These are phyloP conservation scores for Tiphia femorata DNA, from an alignment of 2,888 invertebrate genomes.

Conservation along the genomic window DNA sequence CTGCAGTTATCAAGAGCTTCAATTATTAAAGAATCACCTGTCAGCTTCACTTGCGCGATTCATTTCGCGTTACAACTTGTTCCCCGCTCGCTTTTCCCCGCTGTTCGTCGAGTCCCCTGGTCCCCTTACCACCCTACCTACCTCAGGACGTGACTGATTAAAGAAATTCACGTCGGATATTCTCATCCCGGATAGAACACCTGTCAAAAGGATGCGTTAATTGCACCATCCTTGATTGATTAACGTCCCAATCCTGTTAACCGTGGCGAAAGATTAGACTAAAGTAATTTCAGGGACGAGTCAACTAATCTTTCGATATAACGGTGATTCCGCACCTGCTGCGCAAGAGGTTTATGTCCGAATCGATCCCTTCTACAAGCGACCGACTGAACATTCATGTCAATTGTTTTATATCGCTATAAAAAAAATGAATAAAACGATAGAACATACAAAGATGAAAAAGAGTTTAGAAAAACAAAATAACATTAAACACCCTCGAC, in stretches of 20 bases:
- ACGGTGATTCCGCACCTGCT: too few relatives aligned
- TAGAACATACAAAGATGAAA: too few relatives aligned
- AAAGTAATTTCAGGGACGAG: background rate
- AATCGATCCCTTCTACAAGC: too few relatives aligned
- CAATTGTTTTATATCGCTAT: too few relatives aligned
- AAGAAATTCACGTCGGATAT: constrained; percentile 59
- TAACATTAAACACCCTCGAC: too few relatives aligned
- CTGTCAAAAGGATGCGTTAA: constrained; percentile 61
- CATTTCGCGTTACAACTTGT: constrained; percentile 53
- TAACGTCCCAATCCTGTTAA: constrained; percentile 51
- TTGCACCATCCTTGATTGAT: constrained; percentile 60
- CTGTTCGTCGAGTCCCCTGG: constrained; percentile 30
- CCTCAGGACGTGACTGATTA: constrained; percentile 58
- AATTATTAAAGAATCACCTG: constrained; percentile 59
- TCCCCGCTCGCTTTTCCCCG: constrained; percentile 29
- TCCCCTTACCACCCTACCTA: constrained; percentile 26
- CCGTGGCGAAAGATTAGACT: constrained; percentile 31
- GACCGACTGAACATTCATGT: too few relatives aligned
- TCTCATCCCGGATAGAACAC: constrained; percentile 44
- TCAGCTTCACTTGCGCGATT: constrained; percentile 59
- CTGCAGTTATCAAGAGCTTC: constrained; percentile 20
- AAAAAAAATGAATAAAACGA: too few relatives aligned
- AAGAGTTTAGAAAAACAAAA: too few relatives aligned
- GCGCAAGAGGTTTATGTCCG: too few relatives aligned
- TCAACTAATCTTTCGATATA: too few relatives aligned